Evolutionary conservation across 1,140 invertebrate genomes (phyloP).

Genomic region (Ganaspis sp.): DNA sequence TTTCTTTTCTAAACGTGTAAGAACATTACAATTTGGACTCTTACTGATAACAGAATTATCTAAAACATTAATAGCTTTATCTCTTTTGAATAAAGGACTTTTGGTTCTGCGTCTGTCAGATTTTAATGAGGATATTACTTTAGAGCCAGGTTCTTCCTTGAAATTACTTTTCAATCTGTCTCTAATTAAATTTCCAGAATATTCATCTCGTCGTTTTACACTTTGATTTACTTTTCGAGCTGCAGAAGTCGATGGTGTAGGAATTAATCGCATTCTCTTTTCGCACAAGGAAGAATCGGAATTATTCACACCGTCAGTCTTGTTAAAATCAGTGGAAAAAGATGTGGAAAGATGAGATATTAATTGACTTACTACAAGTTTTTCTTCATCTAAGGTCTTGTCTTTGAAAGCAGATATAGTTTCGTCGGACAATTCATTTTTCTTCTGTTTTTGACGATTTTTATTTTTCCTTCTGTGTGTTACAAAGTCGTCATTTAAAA

Average conservation of each 20-base stretch:
- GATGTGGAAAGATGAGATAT: conserved; percentile 61
- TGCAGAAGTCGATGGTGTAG: not conserved
- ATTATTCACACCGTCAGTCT: not conserved
- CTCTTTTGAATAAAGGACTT: conserved; percentile 31
- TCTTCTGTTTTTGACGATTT: not conserved
- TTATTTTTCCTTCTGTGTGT: conserved; percentile 30
- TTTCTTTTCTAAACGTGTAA: not conserved
- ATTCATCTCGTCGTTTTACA: not conserved
- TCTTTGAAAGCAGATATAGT: conserved; percentile 42
- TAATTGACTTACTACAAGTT: conserved; percentile 57
- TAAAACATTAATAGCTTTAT: not conserved
- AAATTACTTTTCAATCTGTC: conserved; percentile 31
- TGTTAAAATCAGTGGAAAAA: conserved; percentile 44
- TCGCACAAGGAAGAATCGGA: not conserved
- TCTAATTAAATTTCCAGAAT: not conserved
- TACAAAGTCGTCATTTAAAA: conserved; percentile 29
- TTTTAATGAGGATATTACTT: not conserved
- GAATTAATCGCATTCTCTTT: conserved; percentile 25
- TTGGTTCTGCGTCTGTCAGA: not conserved
- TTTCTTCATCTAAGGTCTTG: conserved; percentile 51
- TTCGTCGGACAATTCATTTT: not conserved
- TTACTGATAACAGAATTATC: conserved; percentile 45
- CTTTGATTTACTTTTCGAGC: conserved; percentile 15
- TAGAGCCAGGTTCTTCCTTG: conserved; percentile 26
- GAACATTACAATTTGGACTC: conserved; percentile 44